Percentiles rank a stretch among this genome's conserved stretches.
These are phyloP conservation scores for Nymphalis c-album DNA, from an alignment of 2,888 invertebrate genomes.

Conservation along the genomic window DNA sequence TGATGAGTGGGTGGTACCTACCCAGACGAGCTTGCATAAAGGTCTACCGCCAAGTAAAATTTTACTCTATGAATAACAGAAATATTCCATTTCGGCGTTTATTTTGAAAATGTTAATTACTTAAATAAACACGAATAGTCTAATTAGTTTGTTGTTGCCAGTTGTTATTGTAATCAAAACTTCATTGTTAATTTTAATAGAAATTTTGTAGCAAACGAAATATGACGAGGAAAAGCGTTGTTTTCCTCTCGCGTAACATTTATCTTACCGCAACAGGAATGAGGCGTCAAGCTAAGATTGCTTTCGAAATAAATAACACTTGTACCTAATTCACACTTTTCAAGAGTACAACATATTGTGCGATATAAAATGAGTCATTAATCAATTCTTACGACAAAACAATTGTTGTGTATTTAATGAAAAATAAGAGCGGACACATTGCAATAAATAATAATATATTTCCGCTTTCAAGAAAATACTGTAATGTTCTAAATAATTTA, in stretches of 20 bases:
- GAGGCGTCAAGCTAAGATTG: slow-evolving; percentile 17
- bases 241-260: slow-evolving; percentile 18
- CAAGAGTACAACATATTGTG: slow-evolving; percentile 19
- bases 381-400: slow-evolving; percentile 4
- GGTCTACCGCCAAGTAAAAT: no score
- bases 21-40: no score
- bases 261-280: slow-evolving; percentile 20
- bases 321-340: slow-evolving; percentile 20
- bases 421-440: no score
- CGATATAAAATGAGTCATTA: slow-evolving; percentile 11
- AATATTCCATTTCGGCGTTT: not conserved
- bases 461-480: no score
- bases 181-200: not conserved
- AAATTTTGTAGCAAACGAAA: slow-evolving; percentile 20
- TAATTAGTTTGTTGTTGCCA: not conserved
- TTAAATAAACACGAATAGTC: not conserved
- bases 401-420: no score
- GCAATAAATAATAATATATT: no score
- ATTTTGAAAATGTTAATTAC: not conserved
- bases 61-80: no score
- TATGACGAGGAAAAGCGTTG: slow-evolving; percentile 9
- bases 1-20: no score
- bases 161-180: slow-evolving; percentile 13
- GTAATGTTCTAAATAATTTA: no score
- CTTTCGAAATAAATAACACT: slow-evolving; percentile 18